Evolutionary conservation across 2,888 invertebrate species (phyloP).

Genomic region (Macrosiphum euphorbiae): DNA sequence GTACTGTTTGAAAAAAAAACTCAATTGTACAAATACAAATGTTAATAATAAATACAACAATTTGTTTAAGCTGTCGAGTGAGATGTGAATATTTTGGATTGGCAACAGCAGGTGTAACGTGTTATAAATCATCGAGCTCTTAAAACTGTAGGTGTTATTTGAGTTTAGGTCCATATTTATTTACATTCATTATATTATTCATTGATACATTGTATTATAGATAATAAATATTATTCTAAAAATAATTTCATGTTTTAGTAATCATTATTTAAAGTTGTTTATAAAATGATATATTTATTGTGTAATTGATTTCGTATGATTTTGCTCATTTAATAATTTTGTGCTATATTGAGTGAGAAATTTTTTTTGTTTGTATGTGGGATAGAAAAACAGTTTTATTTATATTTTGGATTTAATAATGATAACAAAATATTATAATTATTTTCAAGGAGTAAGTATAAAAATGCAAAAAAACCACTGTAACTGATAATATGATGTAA

Average conservation of each 20-base stretch:
- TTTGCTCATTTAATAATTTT: neutral
- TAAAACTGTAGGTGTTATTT: neutral
- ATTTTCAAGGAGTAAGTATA: too few species aligned
- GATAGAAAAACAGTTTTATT: too few species aligned
- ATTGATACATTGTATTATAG: neutral
- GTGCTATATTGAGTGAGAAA: neutral
- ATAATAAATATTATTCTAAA: neutral
- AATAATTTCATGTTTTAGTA: neutral
- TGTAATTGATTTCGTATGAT: neutral
- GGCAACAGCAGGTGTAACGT: neutral
- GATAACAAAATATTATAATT: too few species aligned
- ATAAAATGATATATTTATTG: neutral
- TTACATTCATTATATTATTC: neutral
- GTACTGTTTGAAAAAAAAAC: neutral
- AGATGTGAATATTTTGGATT: neutral
- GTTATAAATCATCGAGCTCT: neutral
- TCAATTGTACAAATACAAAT: neutral
- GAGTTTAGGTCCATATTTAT: neutral
- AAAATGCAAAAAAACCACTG: too few species aligned
- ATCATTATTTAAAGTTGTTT: neutral
- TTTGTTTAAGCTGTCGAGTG: neutral
- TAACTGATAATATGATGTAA: too few species aligned
- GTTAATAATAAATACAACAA: neutral
- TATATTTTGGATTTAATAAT: too few species aligned
- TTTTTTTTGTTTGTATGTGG: neutral